Evolutionary conservation across 2,113 vertebrate species (phyloP), one percentile per base, ranked within the genome.

Genomic region (Vicugna pacos): DNA sequence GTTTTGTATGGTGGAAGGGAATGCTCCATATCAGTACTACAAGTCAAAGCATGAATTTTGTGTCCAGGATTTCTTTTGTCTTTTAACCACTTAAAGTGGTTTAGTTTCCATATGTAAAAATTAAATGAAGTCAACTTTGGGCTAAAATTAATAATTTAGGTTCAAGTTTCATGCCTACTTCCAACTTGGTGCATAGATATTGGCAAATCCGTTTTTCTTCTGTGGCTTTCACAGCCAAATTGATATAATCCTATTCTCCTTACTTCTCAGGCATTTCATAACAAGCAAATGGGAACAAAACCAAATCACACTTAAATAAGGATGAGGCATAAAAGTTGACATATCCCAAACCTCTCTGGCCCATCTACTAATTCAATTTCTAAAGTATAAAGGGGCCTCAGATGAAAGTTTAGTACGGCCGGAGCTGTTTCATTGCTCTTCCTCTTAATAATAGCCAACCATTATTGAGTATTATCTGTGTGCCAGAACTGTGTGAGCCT

Each of bases 241-340:
- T 77, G 56, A 46, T 77, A 52, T 54, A 93, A 81, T 38, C 3
- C 60, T 72, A 28, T 67, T 93, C 20, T 87, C 56, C n/a, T 58
- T 92, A 28, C 38, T 80, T 89, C 50, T 70, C 50, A 75, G 91
- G 72, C 32, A 92, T 89, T 93, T 32, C 19, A 6, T 38, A 89
- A 95, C 9, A 80, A 85, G 67, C 77, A 95, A 92, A 79, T 82
- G 60, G 48, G 79, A 97, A 42, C 54, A 76, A 95, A 91, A 94
- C 15, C 67, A 83, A 90, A 70, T 75, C 58, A 81, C 48, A 77
- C 38, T 35, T 86, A 93, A 90, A 62, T 92, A 77, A 91, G 14
- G 67, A 58, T 83, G 48, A 93, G 58, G 65, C 58, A 52, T 88
- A 91, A 87, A 87, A 82, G 69, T 50, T 75, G 65, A 81, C 64